A percentile compares a stretch with the other conserved stretches of the same genome.
Conservation (phyloP, 1,140 invertebrate genomes). For the Megalonaias nervosa region DNA sequence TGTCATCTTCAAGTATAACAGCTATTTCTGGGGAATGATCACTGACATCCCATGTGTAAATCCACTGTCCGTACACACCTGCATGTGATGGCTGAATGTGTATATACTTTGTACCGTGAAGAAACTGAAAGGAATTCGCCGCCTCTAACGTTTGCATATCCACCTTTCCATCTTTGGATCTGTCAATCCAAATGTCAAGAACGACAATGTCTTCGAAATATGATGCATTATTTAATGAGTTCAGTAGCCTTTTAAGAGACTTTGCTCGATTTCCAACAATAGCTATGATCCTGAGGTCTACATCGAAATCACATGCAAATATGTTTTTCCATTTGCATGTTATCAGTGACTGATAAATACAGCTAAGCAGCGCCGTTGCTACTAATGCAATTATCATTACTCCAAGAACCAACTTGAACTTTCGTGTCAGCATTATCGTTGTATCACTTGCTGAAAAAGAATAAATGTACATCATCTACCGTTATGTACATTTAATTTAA, state of each 20-base stretch:
- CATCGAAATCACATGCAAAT: too few species aligned
- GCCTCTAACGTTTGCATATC: constrained; percentile 31
- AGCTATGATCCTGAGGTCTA: constrained; percentile 28
- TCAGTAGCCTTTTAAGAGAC: constrained; percentile 36
- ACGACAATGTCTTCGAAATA: constrained; percentile 34
- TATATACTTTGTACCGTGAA: constrained; percentile 40
- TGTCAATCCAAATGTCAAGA: constrained; percentile 52
- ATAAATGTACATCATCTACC: too few species aligned
- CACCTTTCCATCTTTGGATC: constrained; percentile 20
- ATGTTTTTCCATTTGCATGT: too few species aligned
- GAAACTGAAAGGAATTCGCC: constrained; percentile 41
- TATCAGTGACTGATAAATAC: too few species aligned
- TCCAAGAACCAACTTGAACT: too few species aligned
- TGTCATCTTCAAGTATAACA: constrained; percentile 56
- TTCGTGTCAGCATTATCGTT: too few species aligned
- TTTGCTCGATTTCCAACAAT: constrained; percentile 37
- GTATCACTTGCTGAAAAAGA: too few species aligned
- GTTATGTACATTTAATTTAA: too few species aligned
- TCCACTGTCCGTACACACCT: constrained; percentile 53
- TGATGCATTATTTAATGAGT: constrained; percentile 40
- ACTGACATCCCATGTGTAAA: constrained; percentile 46
- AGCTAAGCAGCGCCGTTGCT: too few species aligned
- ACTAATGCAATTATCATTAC: too few species aligned
- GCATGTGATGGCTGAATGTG: constrained; percentile 39
- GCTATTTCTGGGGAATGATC: constrained; percentile 47